Evolutionary conservation across 2,113 vertebrate species (phyloP), one percentile per base, ranked within the genome.

Genomic region (Brachyistius frenatus): DNA sequence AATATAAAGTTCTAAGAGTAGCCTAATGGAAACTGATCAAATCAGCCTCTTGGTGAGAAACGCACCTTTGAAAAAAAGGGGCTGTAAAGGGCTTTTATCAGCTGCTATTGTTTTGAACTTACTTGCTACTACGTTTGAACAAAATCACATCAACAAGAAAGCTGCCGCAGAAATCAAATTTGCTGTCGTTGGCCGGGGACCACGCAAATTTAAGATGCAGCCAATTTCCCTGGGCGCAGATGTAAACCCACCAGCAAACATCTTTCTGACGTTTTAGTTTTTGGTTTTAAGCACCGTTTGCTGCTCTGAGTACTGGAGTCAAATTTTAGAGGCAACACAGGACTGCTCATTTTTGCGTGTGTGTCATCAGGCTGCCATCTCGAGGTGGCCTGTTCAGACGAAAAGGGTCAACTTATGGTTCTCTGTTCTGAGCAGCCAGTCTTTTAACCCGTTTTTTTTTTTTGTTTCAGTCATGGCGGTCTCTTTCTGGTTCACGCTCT

Each of bases 231-330:
- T 0, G 46, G 69, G 55, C 75, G 6, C 71, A 50, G 74, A 74
- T 60, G 73, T 73, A 85, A 81, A 82, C 58, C 23, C 23, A 70
- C 0, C 5, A 37, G 79, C 7, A 53, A 69, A 50, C 23, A 16
- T 49, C 35, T 76, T 56, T 73, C 30, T 70, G 65, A 70, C 41
- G 75, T 71, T 81, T 74, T 7, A 13, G 31, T 54, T 70, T 58
- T 54, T 52, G 16, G 44, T 62, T 64, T 23, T 5, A 33, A 36
- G 71, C n/a, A 37, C 39, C 32, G n/a, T 41, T 65, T 62, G n/a
- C 32, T 7, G 44, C 66, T 62, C 50, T 57, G 46, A 46, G 55
- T 37, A 6, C 39, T 7, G 35, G 8, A 63, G 32, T 49, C 13
- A 23, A 39, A 41, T 82, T 84, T 79, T 10, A 52, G 58, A 54